Conservation (phyloP, 2,113 vertebrate genomes). For the Podarcis cretensis region DNA sequence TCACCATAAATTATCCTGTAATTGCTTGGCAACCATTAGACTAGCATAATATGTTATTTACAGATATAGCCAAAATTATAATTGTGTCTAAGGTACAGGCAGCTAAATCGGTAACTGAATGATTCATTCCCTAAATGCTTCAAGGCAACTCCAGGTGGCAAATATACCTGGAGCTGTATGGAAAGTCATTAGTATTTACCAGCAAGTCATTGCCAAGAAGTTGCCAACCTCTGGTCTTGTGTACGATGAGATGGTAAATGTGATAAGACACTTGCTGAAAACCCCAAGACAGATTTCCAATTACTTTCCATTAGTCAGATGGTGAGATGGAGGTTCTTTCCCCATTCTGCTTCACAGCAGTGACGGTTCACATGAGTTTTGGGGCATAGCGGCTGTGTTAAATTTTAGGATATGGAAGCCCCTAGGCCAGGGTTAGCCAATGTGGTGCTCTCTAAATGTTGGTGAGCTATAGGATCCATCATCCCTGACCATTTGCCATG, state of each 20-base stretch:
- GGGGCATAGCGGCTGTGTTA: neutral
- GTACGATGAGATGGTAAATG: neutral
- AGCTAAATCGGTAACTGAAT: neutral
- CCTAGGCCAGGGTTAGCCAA: neutral
- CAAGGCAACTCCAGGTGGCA: slow-evolving; percentile 1
- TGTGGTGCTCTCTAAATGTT: too few relatives aligned
- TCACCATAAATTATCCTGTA: slow-evolving; percentile 23
- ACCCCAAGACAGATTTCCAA: neutral
- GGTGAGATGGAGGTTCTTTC: slow-evolving; percentile 20
- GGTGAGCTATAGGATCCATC: too few relatives aligned
- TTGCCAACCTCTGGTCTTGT: neutral
- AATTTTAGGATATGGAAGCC: neutral
- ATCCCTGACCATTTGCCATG: too few relatives aligned
- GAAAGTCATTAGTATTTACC: slow-evolving; percentile 7
- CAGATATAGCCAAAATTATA: neutral
- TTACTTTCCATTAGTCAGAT: neutral
- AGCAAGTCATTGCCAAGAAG: slow-evolving; percentile 26
- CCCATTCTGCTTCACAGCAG: neutral
- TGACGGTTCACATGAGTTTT: neutral
- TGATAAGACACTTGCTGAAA: neutral
- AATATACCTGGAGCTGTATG: slow-evolving; percentile 31
- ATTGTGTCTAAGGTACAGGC: neutral
- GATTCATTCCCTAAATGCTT: slow-evolving; percentile 23
- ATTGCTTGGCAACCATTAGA: neutral
- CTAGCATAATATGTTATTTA: neutral